phyloP scores from a whole-genome alignment of 2,888 invertebrate species.

The Xestia ashworthii region DNA sequence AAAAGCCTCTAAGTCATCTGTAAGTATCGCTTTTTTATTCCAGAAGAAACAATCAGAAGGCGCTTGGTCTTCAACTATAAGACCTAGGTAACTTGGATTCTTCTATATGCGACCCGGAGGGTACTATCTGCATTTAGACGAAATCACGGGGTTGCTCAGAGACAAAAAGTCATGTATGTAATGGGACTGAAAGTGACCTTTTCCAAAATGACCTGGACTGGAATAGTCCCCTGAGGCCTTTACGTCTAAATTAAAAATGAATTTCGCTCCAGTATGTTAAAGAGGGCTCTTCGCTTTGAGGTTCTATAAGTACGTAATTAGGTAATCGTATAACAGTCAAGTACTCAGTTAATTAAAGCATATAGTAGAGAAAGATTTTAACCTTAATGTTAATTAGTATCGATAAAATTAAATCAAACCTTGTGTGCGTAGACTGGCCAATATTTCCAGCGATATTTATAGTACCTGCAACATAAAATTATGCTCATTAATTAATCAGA shows the following conservation, averaged over 20 bases:
- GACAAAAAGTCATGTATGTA: background rate
- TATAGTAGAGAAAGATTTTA: constrained; percentile 25
- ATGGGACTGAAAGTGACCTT: background rate
- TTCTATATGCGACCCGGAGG: background rate
- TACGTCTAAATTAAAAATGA: constrained; percentile 1
- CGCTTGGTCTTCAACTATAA: background rate
- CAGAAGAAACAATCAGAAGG: background rate
- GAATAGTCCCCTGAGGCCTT: background rate
- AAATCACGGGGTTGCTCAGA: background rate
- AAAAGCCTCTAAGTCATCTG: too few relatives aligned
- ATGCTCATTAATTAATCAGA: background rate
- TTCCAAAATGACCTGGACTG: background rate
- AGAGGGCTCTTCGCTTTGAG: constrained; percentile 5
- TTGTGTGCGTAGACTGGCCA: background rate
- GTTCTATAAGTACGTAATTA: constrained; percentile 25
- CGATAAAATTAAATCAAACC: background rate
- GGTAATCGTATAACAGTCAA: constrained; percentile 24
- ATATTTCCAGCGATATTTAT: background rate
- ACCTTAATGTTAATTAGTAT: background rate
- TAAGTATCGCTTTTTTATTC: background rate
- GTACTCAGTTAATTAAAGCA: constrained; percentile 12
- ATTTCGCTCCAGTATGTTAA: background rate
- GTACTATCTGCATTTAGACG: background rate
- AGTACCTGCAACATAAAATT: background rate
- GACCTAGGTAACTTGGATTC: background rate